Base-by-base conservation (phyloP, 2,888 invertebrate genomes). In the Lathronympha strigana region DNA sequence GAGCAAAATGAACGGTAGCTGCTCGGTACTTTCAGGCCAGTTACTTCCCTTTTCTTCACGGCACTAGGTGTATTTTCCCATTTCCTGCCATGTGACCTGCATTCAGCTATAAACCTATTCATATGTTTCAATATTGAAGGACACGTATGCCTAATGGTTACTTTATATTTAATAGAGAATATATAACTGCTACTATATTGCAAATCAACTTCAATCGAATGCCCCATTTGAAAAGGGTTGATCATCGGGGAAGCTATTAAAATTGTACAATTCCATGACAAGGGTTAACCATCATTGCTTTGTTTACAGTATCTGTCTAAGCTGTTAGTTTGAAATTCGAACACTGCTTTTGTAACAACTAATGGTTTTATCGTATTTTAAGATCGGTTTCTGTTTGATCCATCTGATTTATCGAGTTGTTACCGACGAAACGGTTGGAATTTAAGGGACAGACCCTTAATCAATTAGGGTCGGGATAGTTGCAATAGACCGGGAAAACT, bases 151-250 rank as follows among this genome's bases (percentile, higher is more conserved):
- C 60, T 57, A 61, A 57, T 67, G 53, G 61, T 43, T 54, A 15
- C 45, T 49, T 31, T 72, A 70, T 68, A 74, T 75, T 76, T 75
- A 76, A 82, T 81, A 81, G 77, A 74, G 83, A 80, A 80, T 85
- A 80, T 76, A 73, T 80, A 79, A 81, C 80, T 79, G 79, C 83
- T 84, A 83, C 80, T 80, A 82, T 84, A 86, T 85, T 84, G 82
- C 80, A 86, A 86, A 87, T 86, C 83, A 81, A 78, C 75, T 80
- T 78, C 73, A 71, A 75, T 72, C 78, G 78, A 71, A 77, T 77
- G 76, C 76, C 72, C 73, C 78, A 73, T 83, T 82, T 81, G 81
- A 81, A 79, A 79, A 76, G 80, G 78, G 75, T 75, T 75, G 73
- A 73, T 72, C 72, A 74, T 73, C 73, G 73, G 76, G 67, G 72